Evolutionary conservation across 1,140 invertebrate genomes (phyloP), one percentile per base, ranked within the genome.

Genomic region (Trypoxylus dichotomus): DNA sequence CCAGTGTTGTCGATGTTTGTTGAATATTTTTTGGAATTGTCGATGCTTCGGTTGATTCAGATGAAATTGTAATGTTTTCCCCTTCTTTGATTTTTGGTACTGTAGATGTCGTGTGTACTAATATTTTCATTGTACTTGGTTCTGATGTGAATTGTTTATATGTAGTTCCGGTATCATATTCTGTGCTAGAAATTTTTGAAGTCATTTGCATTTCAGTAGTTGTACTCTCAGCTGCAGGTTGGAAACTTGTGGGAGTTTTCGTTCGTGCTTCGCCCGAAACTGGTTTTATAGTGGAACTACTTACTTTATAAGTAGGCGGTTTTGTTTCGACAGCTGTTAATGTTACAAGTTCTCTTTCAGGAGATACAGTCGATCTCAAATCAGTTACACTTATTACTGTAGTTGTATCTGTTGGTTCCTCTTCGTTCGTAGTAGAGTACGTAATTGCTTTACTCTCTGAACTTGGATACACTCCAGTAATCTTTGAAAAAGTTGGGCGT

Each of bases 211-310:
- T 19, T 47, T 74, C 73, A 74, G 19, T 3, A 32, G 29, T 74
- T 74, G 42, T 47, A 42, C 25, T 74, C 27, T 74, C 37, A 8
- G 32, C 42, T 74, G 41, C 73, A 42, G 37, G 47, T 21, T 13
- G 21, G 11, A 27, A 25, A 27, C 24, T 29, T 19, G 15, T 10
- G 2, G 60, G 74, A 37, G 27, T 43, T 74, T 80, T 71, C 71
- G 80, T 81, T 27, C 25, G 73, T 63, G 24, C 76, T 29, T 58
- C 41, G 42, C 76, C 77, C 5, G 74, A 42, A 76, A 21, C 58
- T 24, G 74, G 63, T 19, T 68, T 25, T 24, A 60, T 27, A 3
- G 71, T 15, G n/a, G n/a, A n/a, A n/a, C n/a, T n/a, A n/a, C 2
- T 60, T 27, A 27, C 24, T 68, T 27, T 24, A 27, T 11, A 6